phyloP scores from a whole-genome alignment of 1,140 invertebrate species.

The Halesus radiatus region DNA sequence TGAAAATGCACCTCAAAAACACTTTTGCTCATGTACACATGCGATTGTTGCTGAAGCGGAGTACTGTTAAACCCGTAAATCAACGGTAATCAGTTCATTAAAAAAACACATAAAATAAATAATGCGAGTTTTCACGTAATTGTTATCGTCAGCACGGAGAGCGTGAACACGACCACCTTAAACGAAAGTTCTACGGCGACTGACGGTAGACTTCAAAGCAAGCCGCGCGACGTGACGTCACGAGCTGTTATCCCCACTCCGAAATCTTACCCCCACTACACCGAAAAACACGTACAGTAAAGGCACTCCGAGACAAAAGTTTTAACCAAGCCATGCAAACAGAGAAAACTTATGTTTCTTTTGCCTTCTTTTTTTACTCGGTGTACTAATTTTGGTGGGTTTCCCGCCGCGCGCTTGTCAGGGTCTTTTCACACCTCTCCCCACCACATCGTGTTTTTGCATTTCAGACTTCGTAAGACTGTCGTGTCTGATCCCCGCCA shows the following conservation, averaged over 20 bases:
- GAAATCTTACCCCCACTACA: not conserved
- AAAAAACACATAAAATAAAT: constrained; percentile 46
- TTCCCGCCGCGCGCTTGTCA: not conserved
- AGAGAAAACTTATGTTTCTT: not conserved
- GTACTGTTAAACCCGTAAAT: constrained; percentile 33
- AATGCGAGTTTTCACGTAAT: constrained; percentile 39
- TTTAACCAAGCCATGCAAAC: not conserved
- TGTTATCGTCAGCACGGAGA: constrained; percentile 13
- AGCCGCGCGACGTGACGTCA: constrained; percentile 46
- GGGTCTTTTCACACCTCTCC: constrained; percentile 33
- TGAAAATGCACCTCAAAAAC: constrained; percentile 25
- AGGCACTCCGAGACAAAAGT: not conserved
- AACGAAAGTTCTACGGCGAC: constrained; percentile 37
- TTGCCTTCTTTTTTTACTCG: not conserved
- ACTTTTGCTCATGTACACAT: constrained; percentile 8
- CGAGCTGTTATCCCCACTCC: constrained; percentile 37
- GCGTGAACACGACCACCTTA: constrained; percentile 13
- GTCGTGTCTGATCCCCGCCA: constrained; percentile 68
- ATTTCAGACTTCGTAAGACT: constrained; percentile 51
- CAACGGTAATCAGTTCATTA: constrained; percentile 33
- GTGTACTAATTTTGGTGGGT: not conserved
- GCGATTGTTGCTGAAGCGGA: constrained; percentile 1
- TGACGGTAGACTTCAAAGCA: constrained; percentile 52
- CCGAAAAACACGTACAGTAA: not conserved
- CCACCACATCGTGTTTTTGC: constrained; percentile 47